phyloP scores from a whole-genome alignment of 2,797 vertebrate species.

The Paramormyrops hopkinsi region DNA sequence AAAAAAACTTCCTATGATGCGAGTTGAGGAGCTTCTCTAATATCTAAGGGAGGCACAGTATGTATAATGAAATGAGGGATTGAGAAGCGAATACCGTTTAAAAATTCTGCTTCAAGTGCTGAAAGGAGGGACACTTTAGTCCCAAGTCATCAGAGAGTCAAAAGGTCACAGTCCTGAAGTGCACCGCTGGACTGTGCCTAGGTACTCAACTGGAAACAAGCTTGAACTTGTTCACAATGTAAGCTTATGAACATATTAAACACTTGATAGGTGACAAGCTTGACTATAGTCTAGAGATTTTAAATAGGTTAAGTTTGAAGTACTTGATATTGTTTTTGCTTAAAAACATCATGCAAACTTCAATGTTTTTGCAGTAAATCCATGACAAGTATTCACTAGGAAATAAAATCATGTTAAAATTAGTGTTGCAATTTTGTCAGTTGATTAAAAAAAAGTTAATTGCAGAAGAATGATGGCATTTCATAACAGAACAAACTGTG shows the following conservation, averaged over 20 bases:
- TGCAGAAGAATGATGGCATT: conserved; percentile 15
- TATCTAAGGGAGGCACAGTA: conserved; percentile 32
- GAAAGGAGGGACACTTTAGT: conserved; percentile 28
- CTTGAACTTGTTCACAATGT: conserved; percentile 21
- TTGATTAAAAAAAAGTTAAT: conserved; percentile 22
- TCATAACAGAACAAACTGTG: conserved; percentile 17
- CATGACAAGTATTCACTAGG: conserved; percentile 19
- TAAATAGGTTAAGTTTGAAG: not conserved
- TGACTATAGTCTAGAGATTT: not conserved
- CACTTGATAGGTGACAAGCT: not conserved
- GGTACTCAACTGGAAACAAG: conserved; percentile 29
- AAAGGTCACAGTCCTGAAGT: conserved; percentile 7
- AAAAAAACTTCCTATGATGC: conserved; percentile 33
- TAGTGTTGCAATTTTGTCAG: conserved; percentile 39
- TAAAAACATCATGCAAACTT: conserved; percentile 3
- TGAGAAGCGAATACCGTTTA: not conserved
- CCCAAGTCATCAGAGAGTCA: conserved; percentile 26
- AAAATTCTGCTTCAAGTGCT: conserved; percentile 22
- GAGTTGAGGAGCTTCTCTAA: conserved; percentile 38
- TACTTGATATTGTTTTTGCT: not conserved
- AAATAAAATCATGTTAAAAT: conserved; percentile 31
- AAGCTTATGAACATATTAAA: not conserved
- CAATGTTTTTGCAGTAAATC: not conserved
- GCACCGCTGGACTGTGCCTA: conserved; percentile 11
- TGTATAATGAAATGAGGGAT: conserved; percentile 10